Base-by-base conservation (phyloP, 2,888 invertebrate species). In the Cerceris rybyensis region DNA sequence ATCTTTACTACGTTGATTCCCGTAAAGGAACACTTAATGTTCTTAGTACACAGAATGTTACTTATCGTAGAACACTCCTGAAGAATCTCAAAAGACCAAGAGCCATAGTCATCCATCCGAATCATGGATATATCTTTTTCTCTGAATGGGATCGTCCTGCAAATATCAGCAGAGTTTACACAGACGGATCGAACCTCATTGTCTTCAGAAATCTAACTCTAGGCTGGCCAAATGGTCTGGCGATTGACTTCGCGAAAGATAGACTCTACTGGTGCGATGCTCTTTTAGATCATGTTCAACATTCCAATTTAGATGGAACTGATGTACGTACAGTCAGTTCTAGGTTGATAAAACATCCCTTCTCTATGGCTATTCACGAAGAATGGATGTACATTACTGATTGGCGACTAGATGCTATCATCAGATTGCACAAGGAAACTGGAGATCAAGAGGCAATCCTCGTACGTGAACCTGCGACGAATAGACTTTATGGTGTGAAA, bases 241-340 rank as follows among this genome's bases (percentile, higher is more conserved):
- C 98, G 0, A 97, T 99, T 80, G 99, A 99, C 93, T 98, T 97
- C 89, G 94, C 94, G 50, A 95, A 95, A 16, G 96, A 98, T 91
- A 94, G 98, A 13, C 94, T 99, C 0, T 99, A 99, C 93, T 99
- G 99, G 99, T 98, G 98, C 89, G 99, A 99, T 91, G 99, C 99
- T 4, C 93, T 98, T 2, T 93, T 99, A 7, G 99, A 99, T 92
- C 98, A 99, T 92, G 98, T 99, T 0, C 98, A 98, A 89, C 98
- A 98, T 91, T 96, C 98, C 0, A 96, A 96, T 87, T 93, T 98
- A 6, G 98, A 98, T 90, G 99, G 99, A 0, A 96, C 95, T 0
- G 98, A 98, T 90, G 96, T 98, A 0, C 96, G 95, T 87, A 98
- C 98, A 0, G 96, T 99, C 0, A 96, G 96, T 88, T 98, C 98